Evolutionary conservation across 1,140 invertebrate species (phyloP).

Genomic region (Druon quercuslanigerum): DNA sequence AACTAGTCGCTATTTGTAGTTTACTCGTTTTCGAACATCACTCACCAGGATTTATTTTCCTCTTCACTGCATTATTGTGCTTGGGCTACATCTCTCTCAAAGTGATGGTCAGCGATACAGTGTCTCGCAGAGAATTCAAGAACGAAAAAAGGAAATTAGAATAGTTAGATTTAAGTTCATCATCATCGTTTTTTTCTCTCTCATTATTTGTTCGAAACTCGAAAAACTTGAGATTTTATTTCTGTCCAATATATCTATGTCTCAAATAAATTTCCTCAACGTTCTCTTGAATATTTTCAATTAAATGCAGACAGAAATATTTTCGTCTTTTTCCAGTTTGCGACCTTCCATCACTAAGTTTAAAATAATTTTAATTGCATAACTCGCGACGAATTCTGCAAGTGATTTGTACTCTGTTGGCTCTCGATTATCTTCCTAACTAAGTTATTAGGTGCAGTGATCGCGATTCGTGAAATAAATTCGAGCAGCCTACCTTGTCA

Average conservation of each 20-base stretch:
- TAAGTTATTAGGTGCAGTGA: conserved; percentile 5
- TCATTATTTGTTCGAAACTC: not conserved
- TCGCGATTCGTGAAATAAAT: not conserved
- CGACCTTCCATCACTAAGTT: not conserved
- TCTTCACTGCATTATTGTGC: conserved; percentile 61
- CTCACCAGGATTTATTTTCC: conserved; percentile 71
- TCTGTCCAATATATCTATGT: not conserved
- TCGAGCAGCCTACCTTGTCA: conserved; percentile 25
- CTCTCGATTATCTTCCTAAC: not conserved
- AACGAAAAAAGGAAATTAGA: conserved; percentile 53
- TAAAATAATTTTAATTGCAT: not conserved
- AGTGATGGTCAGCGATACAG: conserved; percentile 60
- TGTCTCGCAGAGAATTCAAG: conserved; percentile 39
- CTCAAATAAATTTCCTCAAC: no score
- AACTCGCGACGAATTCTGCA: not conserved
- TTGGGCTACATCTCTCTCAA: conserved; percentile 65
- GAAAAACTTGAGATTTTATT: conserved; percentile 12
- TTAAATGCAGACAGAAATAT: no score
- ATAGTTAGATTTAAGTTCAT: conserved; percentile 37
- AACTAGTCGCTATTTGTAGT: conserved; percentile 58
- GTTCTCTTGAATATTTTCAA: no score
- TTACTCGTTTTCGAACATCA: conserved; percentile 63
- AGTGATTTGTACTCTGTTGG: not conserved
- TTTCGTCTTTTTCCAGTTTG: not conserved
- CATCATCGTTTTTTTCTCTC: not conserved